Base-by-base conservation (phyloP, 92 coral and sea anemone genomes). In the Epizoanthus fatuus region DNA sequence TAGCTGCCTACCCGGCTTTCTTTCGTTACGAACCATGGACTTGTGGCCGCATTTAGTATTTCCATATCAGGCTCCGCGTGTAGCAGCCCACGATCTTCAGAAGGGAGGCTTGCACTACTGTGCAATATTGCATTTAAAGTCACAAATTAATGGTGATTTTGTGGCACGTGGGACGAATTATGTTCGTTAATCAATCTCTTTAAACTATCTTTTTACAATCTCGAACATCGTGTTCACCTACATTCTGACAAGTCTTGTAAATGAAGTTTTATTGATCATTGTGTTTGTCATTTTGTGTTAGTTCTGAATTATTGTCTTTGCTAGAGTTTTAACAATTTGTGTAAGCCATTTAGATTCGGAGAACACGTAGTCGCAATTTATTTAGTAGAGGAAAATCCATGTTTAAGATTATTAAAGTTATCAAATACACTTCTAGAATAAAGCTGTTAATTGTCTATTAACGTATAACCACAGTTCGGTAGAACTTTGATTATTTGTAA, bases 321-420 rank as follows among this genome's bases (percentile, higher is more conserved):
- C 38, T 29, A 7, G 72, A 49, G 53, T 49, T 8, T 49, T 1
- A 2, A 13, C 40, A 29, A 42, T 66, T 66, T 66, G 49, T 8
- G 37, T 66, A 66, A n/a, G 16, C 47, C 16, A 37, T 37, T 37
- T 37, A 3, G 47, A 35, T 17, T 42, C 72, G 72, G 25, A 32
- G 8, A 66, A 66, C 72, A 66, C 72, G 49, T 66, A 49, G 72
- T 66, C 44, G n/a, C 72, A 66, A 66, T 37, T 66, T 66, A 37
- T 66, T 66, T 16, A 66, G 40, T 12, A 3, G 72, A 37, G 72
- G 53, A 66, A 66, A 66, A 39, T 66, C 47, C 19, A 11, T 37
- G 19, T 16, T 64, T 40, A 64, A 64, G 35, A 32, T 39, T 42
- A 66, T 49, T 29, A 49, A 2, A 49, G 11, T 49, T 49, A 49